phyloP scores from a whole-genome alignment of 2,113 vertebrate species.

The Urocitellus parryii region DNA sequence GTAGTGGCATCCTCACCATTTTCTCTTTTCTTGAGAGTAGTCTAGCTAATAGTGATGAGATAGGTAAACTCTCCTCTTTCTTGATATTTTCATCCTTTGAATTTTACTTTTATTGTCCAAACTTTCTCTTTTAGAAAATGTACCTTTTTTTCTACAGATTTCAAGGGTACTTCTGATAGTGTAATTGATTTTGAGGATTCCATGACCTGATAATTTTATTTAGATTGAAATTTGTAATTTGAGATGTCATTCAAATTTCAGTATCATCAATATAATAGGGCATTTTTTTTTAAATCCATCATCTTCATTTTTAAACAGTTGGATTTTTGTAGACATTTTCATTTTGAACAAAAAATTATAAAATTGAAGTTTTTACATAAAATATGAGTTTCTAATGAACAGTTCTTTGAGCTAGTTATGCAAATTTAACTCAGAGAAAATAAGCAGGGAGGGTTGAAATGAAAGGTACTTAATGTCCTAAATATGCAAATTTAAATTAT shows the following conservation, averaged over 20 bases:
- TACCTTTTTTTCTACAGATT: neutral
- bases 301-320: neutral
- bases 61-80: neutral
- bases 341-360: neutral
- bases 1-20: neutral
- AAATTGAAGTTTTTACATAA: neutral
- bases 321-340: neutral
- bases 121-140: slow-evolving; percentile 26
- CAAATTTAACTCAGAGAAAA: neutral
- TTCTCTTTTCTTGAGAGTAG: neutral
- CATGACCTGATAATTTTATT: neutral
- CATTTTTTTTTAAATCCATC: neutral
- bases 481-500: neutral
- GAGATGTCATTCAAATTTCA: neutral
- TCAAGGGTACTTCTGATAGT: neutral
- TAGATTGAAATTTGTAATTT: slow-evolving; percentile 21
- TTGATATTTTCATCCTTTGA: neutral
- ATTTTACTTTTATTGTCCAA: neutral
- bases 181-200: slow-evolving; percentile 16
- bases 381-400: neutral
- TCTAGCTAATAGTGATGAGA: neutral
- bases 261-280: neutral
- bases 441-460: neutral
- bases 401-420: neutral
- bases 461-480: neutral